Evolutionary conservation across 2,797 vertebrate species (phyloP).

Genomic region (Carapus acus): DNA sequence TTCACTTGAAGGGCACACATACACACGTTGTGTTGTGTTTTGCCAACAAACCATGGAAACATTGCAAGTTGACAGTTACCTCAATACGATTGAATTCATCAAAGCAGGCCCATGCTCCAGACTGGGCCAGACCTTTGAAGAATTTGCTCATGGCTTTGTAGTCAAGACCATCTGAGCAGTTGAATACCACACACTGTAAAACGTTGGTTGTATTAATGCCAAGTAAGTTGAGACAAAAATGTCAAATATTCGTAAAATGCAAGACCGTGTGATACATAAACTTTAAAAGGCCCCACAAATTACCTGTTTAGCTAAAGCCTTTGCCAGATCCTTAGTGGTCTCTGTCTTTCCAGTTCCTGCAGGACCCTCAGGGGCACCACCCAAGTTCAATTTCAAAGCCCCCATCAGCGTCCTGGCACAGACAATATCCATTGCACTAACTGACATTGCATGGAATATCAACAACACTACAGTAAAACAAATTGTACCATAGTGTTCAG

Average conservation of each 20-base stretch:
- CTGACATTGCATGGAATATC: too few relatives aligned
- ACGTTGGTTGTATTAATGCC: not conserved
- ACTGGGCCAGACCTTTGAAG: constrained; percentile 91
- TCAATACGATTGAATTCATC: constrained; percentile 96
- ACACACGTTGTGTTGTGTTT: too few relatives aligned
- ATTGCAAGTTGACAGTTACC: too few relatives aligned
- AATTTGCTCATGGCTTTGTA: constrained; percentile 98
- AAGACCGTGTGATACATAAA: not conserved
- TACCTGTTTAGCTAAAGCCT: constrained; percentile 97
- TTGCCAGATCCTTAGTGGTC: constrained; percentile 94
- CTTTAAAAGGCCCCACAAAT: not conserved
- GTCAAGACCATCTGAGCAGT: constrained; percentile 91
- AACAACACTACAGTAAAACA: too few relatives aligned
- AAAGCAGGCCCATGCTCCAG: constrained; percentile 93
- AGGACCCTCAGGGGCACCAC: constrained; percentile 91
- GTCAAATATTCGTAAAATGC: too few relatives aligned
- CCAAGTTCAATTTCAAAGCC: constrained; percentile 88
- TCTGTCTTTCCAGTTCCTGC: constrained; percentile 96
- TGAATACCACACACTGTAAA: constrained; percentile 91
- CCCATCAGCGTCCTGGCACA: constrained; percentile 86
- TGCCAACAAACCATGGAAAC: too few relatives aligned
- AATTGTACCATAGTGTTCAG: too few relatives aligned
- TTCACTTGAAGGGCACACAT: too few relatives aligned
- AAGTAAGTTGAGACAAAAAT: too few relatives aligned
- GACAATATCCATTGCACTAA: constrained; percentile 2